Evolutionary conservation across 2,888 invertebrate genomes (phyloP), one percentile per base, ranked within the genome.

Genomic region (Drosophila acutilabella): DNA sequence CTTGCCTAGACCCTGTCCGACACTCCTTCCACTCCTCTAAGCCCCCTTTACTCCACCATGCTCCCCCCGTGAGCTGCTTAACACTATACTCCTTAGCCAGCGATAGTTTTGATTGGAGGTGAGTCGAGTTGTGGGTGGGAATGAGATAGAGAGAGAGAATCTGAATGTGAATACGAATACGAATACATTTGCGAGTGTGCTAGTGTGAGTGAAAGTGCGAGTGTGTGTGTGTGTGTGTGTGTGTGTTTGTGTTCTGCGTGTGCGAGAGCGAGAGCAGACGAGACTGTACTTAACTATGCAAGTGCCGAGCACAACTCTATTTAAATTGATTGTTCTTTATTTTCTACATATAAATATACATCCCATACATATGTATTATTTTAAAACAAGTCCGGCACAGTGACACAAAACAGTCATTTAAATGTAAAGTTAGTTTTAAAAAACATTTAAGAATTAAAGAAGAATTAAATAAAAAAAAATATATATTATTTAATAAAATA

Each of bases 21-120:
- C 7, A 45, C 36, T 16, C 16, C 33, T 8, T 30, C 13, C 4
- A 11, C 18, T n/a, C 8, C n/a, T 11, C 8, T 5, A 3, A 23
- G 3, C 1, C 23, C 23, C 20, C 13, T 11, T 6, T 18, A 0
- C 11, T 18, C 11, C 18, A 10, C 38, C 38, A 30, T 20, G 4
- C 36, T 30, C 14, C 18, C 18, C 18, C 44, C 42, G 23, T 53
- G 6, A n/a, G 4, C 47, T 20, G 16, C 33, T 70, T 71, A 70
- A 42, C 72, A 48, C 47, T 41, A 16, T 47, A 38, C 65, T 78
- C 40, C 74, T 74, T 66, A 62, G 74, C 51, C 57, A 57, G 52
- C 74, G 72, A 81, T 88, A 85, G 85, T 88, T 85, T 83, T 74
- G 64, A 66, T 74, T 70, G 78, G 74, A 75, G 72, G 78, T 75